A percentile compares a stretch with the other conserved stretches of the same genome.
Evolutionary conservation across 2,113 vertebrate species (phyloP).

Genomic region (Thryonomys swinderianus): DNA sequence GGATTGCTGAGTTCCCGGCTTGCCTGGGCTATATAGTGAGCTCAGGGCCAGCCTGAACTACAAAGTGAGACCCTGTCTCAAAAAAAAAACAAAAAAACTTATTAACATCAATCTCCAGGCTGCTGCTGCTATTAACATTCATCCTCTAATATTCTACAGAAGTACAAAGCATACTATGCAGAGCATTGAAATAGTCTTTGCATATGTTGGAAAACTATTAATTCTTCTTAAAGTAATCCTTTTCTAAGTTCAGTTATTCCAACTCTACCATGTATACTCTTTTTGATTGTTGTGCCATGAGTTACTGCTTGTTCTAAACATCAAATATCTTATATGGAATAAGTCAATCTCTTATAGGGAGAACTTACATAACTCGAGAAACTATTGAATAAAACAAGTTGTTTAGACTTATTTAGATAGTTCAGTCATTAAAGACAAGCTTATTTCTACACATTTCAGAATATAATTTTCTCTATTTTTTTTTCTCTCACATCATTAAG

Average conservation of each 20-base stretch:
- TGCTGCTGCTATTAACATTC: slow-evolving; percentile 23
- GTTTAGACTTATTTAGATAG: slow-evolving; percentile 6
- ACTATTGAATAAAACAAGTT: not conserved
- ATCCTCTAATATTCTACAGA: not conserved
- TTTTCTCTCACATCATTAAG: not conserved
- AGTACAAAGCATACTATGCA: not conserved
- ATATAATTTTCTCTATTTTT: slow-evolving; percentile 15
- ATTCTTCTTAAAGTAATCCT: slow-evolving; percentile 15
- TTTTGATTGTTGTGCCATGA: not conserved
- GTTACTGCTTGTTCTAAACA: not conserved
- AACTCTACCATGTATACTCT: not conserved
- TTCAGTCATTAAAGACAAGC: slow-evolving; percentile 29
- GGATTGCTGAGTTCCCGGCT: too few relatives aligned
- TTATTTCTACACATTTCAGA: slow-evolving; percentile 15
- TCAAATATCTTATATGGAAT: not conserved
- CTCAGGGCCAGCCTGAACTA: too few relatives aligned
- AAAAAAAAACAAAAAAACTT: too few relatives aligned
- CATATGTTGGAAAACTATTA: not conserved
- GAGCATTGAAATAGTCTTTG: not conserved
- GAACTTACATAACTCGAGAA: not conserved
- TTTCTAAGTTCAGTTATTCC: slow-evolving; percentile 44
- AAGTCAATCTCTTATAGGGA: not conserved
- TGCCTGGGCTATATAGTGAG: too few relatives aligned
- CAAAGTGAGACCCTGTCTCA: too few relatives aligned
- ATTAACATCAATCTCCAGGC: slow-evolving; percentile 9